phyloP scores from a whole-genome alignment of 2,888 invertebrate genomes.

The Oxycera nigricornis region DNA sequence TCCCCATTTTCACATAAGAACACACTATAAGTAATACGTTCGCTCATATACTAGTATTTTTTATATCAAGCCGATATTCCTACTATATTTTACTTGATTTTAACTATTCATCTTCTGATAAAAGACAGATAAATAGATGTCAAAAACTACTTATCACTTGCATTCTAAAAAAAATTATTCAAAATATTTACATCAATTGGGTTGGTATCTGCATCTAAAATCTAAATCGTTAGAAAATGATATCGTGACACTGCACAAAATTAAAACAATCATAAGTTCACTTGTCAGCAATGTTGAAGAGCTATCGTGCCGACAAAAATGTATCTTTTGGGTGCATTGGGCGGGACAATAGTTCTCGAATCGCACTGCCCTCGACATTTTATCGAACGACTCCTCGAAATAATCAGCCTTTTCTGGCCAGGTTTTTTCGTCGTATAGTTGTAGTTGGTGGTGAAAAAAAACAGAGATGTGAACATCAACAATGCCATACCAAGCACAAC shows the following conservation, averaged over 20 bases:
- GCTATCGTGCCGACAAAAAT: constrained; percentile 16
- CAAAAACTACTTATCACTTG: constrained; percentile 13
- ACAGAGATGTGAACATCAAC: not conserved
- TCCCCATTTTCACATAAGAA: too few relatives aligned
- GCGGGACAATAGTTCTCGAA: constrained; percentile 12
- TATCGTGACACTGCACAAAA: constrained; percentile 13
- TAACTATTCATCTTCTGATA: too few relatives aligned
- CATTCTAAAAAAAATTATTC: not conserved
- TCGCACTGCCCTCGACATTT: not conserved
- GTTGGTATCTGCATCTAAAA: constrained; percentile 10
- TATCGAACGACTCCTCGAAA: constrained; percentile 18
- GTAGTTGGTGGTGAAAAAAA: not conserved
- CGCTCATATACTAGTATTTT: too few relatives aligned
- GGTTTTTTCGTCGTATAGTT: not conserved
- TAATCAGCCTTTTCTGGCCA: constrained; percentile 9
- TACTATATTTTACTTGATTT: too few relatives aligned
- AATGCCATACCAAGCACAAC: not conserved
- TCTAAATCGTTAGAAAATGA: constrained; percentile 21
- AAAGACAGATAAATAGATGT: not conserved
- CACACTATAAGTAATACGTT: too few relatives aligned
- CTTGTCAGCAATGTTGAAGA: constrained; percentile 29
- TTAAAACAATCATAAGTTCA: constrained; percentile 14
- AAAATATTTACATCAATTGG: constrained; percentile 30
- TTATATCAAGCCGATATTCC: too few relatives aligned
- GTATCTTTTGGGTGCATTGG: not conserved